These are phyloP conservation scores for Pyrgilauda ruficollis DNA, from an alignment of 2,113 vertebrate species.

Conservation along the genomic window DNA sequence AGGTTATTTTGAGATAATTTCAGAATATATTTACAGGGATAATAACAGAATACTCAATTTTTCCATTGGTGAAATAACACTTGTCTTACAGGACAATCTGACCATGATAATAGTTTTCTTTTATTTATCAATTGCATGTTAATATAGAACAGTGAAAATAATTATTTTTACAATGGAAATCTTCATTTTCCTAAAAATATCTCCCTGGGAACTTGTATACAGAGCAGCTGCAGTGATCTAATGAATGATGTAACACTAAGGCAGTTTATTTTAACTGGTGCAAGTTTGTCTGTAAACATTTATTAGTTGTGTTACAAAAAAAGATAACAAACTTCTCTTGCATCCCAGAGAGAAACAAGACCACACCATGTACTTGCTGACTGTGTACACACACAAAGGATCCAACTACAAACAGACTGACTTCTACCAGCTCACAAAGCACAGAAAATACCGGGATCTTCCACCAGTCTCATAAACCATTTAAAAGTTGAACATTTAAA, in stretches of 20 bases:
- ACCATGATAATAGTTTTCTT: neutral
- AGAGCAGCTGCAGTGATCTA: neutral
- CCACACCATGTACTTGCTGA: neutral
- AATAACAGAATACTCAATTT: neutral
- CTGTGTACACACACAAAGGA: neutral
- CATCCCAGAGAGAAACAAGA: neutral
- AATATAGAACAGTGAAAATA: neutral
- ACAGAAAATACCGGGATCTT: neutral
- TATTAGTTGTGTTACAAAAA: conserved; percentile 2
- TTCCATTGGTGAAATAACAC: neutral
- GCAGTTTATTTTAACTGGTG: conserved; percentile 35
- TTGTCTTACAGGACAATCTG: neutral
- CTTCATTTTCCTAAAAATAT: neutral
- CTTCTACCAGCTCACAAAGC: conserved; percentile 1
- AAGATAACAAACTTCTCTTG: conserved; percentile 10
- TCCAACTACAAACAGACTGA: neutral
- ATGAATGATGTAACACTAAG: neutral
- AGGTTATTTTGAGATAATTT: neutral
- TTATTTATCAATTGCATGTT: neutral
- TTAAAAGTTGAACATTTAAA: neutral
- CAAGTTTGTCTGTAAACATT: conserved; percentile 18
- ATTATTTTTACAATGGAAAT: neutral
- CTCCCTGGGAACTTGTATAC: neutral
- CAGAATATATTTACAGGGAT: neutral
- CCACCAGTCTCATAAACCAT: neutral